phyloP scores from a whole-genome alignment of 2,797 vertebrate species.

The Crocodylus rhombifer region DNA sequence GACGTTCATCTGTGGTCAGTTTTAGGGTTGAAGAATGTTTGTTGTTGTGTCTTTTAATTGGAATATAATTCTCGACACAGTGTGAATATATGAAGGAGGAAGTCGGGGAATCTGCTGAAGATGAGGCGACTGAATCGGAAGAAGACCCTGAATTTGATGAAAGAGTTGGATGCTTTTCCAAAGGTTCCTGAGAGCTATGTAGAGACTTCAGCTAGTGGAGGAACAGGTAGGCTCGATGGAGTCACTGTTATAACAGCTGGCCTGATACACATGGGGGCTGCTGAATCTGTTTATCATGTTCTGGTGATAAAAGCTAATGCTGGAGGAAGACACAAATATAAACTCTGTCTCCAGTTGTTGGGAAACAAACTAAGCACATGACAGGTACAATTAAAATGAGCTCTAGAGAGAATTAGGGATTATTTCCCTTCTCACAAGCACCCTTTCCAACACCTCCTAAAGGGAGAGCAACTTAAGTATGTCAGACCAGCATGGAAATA shows the following conservation, averaged over 20 bases:
- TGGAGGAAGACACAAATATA: background rate
- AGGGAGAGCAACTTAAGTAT: background rate
- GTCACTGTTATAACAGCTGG: background rate
- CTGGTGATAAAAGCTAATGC: background rate
- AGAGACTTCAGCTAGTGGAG: conserved; percentile 93
- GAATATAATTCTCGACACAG: conserved; percentile 50
- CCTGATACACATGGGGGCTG: background rate
- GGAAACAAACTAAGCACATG: background rate
- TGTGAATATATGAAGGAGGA: conserved; percentile 84
- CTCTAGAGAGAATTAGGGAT: background rate
- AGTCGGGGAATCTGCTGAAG: conserved; percentile 75
- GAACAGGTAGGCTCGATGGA: conserved; percentile 87
- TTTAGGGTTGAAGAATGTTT: background rate
- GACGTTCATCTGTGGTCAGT: background rate
- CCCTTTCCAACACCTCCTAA: background rate
- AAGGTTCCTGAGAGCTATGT: conserved; percentile 99
- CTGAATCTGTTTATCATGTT: background rate
- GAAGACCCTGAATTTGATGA: conserved; percentile 95
- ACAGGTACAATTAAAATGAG: background rate
- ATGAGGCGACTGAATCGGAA: conserved; percentile 96
- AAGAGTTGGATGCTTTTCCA: conserved; percentile 96
- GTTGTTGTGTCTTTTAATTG: background rate
- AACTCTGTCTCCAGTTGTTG: background rate
- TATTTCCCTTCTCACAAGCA: background rate
- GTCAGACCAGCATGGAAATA: background rate